Conservation (phyloP, 2,888 invertebrate genomes). For the Apodemia duryi region DNA sequence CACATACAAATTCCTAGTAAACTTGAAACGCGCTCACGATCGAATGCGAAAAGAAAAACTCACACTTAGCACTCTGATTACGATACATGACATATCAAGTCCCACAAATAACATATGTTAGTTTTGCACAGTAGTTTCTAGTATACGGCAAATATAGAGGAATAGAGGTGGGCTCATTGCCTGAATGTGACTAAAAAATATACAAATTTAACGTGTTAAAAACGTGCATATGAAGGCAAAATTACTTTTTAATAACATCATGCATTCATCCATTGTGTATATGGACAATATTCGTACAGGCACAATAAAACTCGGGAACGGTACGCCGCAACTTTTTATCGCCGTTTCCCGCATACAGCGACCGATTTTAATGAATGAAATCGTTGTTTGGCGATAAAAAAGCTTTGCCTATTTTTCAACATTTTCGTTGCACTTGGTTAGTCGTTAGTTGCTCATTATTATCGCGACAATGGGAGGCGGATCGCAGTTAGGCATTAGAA, state of each 20-base stretch:
- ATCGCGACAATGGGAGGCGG: slow-evolving; percentile 66
- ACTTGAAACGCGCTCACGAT: too few species aligned
- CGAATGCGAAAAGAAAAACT: too few species aligned
- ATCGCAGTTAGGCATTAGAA: slow-evolving; percentile 73
- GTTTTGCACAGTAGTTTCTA: too few species aligned
- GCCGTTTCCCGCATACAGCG: slow-evolving; percentile 4
- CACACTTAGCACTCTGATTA: too few species aligned
- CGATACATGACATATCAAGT: too few species aligned
- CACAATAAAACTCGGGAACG: slow-evolving; percentile 11
- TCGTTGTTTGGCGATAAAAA: slow-evolving; percentile 34
- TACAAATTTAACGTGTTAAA: neutral
- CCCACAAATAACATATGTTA: too few species aligned
- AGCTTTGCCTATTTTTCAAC: slow-evolving; percentile 36
- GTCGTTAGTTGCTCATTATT: slow-evolving; percentile 75
- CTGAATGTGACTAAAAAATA: too few species aligned
- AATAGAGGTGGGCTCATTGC: too few species aligned
- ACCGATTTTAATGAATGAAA: slow-evolving; percentile 35
- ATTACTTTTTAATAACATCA: slow-evolving; percentile 13
- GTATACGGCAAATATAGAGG: too few species aligned
- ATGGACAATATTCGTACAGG: slow-evolving; percentile 16
- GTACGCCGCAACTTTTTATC: slow-evolving; percentile 8
- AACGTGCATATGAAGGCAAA: neutral
- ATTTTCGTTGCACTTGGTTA: slow-evolving; percentile 42
- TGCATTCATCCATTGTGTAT: slow-evolving; percentile 17
- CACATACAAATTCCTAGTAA: too few species aligned